phyloP scores from a whole-genome alignment of 1,140 invertebrate genomes.

The Macrocentrus cingulum region DNA sequence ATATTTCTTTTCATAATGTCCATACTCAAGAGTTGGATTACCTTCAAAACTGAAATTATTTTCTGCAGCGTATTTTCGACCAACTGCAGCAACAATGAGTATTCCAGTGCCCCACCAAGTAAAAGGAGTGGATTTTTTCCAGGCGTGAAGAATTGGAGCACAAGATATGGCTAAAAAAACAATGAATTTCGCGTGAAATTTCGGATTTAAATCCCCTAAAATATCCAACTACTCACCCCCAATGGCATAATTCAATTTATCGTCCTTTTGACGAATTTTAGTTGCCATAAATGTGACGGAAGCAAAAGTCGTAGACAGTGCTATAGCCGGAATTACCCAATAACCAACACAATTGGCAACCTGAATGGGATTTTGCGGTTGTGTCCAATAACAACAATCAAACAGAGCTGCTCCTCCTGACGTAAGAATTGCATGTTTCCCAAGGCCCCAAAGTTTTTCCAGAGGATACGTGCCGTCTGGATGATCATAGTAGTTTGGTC shows the following conservation, averaged over 20 bases:
- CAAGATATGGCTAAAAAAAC: constrained; percentile 29
- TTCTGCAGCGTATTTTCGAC: constrained; percentile 56
- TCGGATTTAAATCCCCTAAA: constrained; percentile 10
- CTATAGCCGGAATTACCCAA: constrained; percentile 63
- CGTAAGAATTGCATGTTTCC: constrained; percentile 60
- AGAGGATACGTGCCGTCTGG: constrained; percentile 70
- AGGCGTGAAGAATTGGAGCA: constrained; percentile 30
- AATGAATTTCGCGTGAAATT: neutral
- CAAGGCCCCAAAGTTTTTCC: constrained; percentile 64
- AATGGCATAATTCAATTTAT: constrained; percentile 50
- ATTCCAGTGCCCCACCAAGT: constrained; percentile 36
- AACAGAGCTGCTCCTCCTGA: constrained; percentile 61
- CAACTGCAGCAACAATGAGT: constrained; percentile 44
- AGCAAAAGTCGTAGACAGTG: constrained; percentile 67
- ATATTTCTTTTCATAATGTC: constrained; percentile 16
- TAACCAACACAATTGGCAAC: constrained; percentile 58
- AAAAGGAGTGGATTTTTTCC: constrained; percentile 33
- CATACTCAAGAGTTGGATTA: constrained; percentile 33
- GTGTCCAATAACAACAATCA: constrained; percentile 50
- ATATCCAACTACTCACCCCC: constrained; percentile 35
- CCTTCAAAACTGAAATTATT: constrained; percentile 63
- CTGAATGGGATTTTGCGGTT: constrained; percentile 59
- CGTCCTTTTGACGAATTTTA: constrained; percentile 67
- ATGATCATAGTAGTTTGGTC: constrained; percentile 66
- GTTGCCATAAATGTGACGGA: constrained; percentile 62